A percentile compares a stretch with the other conserved stretches of the same genome.
phyloP scores from a whole-genome alignment of 2,113 vertebrate species.

The Engystomops pustulosus region DNA sequence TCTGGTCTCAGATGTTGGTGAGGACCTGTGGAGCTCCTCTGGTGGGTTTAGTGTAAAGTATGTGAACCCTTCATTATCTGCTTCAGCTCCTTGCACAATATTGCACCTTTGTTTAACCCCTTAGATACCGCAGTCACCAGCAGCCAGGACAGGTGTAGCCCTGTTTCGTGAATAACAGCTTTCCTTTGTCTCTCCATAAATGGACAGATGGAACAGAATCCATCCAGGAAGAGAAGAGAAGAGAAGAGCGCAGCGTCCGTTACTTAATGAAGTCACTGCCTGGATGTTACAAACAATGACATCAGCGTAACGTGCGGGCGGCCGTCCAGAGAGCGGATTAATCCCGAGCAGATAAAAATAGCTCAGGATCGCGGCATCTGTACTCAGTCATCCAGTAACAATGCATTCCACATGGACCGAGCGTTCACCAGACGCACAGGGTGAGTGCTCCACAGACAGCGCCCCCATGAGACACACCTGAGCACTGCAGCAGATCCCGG shows the following conservation, averaged over 20 bases:
- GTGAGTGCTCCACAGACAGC: background rate
- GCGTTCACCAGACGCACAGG: slow-evolving; percentile 1
- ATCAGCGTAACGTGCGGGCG: slow-evolving; percentile 13
- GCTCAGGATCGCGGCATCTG: slow-evolving; percentile 31
- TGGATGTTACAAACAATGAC: slow-evolving; percentile 28
- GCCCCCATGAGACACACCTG: background rate
- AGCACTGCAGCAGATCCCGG: background rate
- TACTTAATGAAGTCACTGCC: too few relatives aligned
- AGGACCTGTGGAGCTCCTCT: too few relatives aligned
- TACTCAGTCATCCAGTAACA: slow-evolving; percentile 46
- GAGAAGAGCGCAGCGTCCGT: background rate
- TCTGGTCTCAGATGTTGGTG: too few relatives aligned
- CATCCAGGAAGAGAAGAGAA: background rate
- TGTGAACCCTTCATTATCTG: too few relatives aligned
- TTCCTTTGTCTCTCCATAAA: too few relatives aligned
- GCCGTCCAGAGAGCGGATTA: slow-evolving; percentile 24
- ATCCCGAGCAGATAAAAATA: slow-evolving; percentile 40
- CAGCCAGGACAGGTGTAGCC: too few relatives aligned
- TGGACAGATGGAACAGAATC: too few relatives aligned
- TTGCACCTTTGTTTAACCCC: too few relatives aligned
- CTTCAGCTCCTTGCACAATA: too few relatives aligned
- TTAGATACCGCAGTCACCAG: too few relatives aligned
- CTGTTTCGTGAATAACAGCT: too few relatives aligned
- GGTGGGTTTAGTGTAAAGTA: too few relatives aligned
- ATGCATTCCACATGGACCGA: slow-evolving; percentile 50